Evolutionary conservation across 2,797 vertebrate species (phyloP), one percentile per base, ranked within the genome.

Genomic region (Takifugu ocellatus): DNA sequence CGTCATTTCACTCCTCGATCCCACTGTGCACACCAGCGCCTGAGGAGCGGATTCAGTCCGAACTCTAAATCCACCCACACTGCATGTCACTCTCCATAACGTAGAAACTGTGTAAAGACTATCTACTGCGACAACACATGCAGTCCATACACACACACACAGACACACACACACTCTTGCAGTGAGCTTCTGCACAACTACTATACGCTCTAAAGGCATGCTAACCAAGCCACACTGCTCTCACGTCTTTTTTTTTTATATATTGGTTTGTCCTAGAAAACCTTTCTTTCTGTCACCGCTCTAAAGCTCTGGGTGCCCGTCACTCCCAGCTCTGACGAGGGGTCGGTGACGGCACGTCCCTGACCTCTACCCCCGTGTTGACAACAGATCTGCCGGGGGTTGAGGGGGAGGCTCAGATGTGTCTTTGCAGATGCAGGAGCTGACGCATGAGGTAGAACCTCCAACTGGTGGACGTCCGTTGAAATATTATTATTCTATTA

Each of bases 301-400:
- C 66, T 39, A 39, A 39, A 3, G 43, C 61, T 59, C 64, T 43
- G 44, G 36, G 56, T 68, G 68, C 45, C 59, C 63, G 52, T 86
- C 80, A 68, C 25, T 65, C 49, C 12, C 6, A 17, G 47, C 29
- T 58, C 12, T 16, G 21, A 25, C 9, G 2, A 4, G 36, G 29
- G 12, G 61, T 9, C 27, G 55, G 21, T 49, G 59, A 66, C 68
- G 24, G 25, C 49, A 44, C 57, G 59, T 25, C 39, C 21, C 47
- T 68, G 77, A 77, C 74, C 74, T 84, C 70, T 88, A 81, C 78
- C 59, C 83, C 60, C 31, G 43, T 61, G 68, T 72, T 86, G 82
- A 88, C 82, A 87, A 82, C 63, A 70, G 58, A 68, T 70, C 47
- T 0, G 49, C 60, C 62, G 76, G 25, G 66, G 72, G 72, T 49